These are phyloP conservation scores for Salpingus planirostris DNA, from an alignment of 2,888 invertebrate genomes.

Conservation along the genomic window DNA sequence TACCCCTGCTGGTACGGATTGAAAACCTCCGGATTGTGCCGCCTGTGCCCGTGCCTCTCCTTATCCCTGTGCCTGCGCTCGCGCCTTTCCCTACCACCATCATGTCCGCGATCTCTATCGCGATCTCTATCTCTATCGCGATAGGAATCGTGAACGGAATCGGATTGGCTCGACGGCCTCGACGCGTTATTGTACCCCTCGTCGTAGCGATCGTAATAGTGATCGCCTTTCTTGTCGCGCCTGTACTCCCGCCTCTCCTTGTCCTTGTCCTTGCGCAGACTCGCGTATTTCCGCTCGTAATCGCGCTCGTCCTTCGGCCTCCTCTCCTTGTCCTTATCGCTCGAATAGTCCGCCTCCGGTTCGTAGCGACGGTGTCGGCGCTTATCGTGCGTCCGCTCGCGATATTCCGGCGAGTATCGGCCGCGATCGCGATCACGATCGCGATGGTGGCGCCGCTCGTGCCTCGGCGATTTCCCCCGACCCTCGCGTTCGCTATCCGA, in stretches of 20 bases:
- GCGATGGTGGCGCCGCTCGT: too few species aligned
- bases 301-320: slow-evolving; percentile 33
- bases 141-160: slow-evolving; percentile 39
- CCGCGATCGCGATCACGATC: too few species aligned
- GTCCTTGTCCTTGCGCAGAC: slow-evolving; percentile 39
- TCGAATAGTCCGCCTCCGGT: slow-evolving; percentile 57
- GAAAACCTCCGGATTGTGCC: slow-evolving; percentile 30
- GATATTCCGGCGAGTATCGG: too few species aligned
- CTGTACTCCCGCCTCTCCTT: slow-evolving; percentile 32
- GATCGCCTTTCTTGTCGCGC: slow-evolving; percentile 30
- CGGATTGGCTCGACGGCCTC: slow-evolving; percentile 40
- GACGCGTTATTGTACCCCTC: slow-evolving; percentile 35
- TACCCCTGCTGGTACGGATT: slow-evolving; percentile 37
- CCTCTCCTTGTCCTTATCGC: slow-evolving; percentile 53
- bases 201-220: slow-evolving; percentile 34
- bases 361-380: too few species aligned
- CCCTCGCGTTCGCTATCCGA: slow-evolving; percentile 34
- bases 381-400: too few species aligned
- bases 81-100: slow-evolving; percentile 39
- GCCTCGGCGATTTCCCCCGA: slow-evolving; percentile 8
- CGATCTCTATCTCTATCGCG: slow-evolving; percentile 28
- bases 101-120: slow-evolving; percentile 24
- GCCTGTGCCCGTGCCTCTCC: slow-evolving; percentile 30
- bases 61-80: slow-evolving; percentile 29
- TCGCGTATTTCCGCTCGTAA: slow-evolving; percentile 36